A percentile compares a stretch with the other conserved stretches of the same genome.
These are phyloP conservation scores for Seriola dumerili DNA, from an alignment of 2,113 vertebrate species.

Conservation along the genomic window DNA sequence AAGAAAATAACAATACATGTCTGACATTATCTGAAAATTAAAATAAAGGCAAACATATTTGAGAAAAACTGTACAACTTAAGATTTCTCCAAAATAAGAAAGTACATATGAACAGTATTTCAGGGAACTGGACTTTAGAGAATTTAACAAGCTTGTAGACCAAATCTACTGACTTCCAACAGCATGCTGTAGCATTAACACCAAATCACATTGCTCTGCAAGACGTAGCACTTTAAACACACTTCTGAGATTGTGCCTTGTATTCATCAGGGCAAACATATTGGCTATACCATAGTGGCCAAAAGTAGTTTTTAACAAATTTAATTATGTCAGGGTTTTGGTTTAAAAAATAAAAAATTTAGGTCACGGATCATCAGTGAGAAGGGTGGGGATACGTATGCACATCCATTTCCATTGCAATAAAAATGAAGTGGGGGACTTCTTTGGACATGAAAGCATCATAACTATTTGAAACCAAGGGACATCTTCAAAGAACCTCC, in stretches of 20 bases:
- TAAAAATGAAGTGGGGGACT: constrained; percentile 74
- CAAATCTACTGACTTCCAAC: constrained; percentile 73
- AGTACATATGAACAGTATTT: constrained; percentile 77
- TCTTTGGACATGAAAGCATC: constrained; percentile 85
- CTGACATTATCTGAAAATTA: constrained; percentile 91
- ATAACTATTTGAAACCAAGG: constrained; percentile 76
- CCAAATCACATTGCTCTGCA: constrained; percentile 76
- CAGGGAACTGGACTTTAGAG: constrained; percentile 76
- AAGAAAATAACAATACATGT: constrained; percentile 92
- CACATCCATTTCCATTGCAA: constrained; percentile 78
- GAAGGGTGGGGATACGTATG: constrained; percentile 67
- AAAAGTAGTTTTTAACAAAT: constrained; percentile 76
- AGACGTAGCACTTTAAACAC: constrained; percentile 78
- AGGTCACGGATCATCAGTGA: constrained; percentile 61
- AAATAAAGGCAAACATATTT: constrained; percentile 87
- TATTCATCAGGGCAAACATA: constrained; percentile 72
- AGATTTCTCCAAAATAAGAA: constrained; percentile 80
- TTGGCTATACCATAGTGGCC: constrained; percentile 77
- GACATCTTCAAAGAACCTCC: constrained; percentile 81
- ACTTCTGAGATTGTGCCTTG: constrained; percentile 77
- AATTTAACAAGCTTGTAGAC: constrained; percentile 78
- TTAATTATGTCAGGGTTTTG: constrained; percentile 80
- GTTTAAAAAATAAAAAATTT: constrained; percentile 61
- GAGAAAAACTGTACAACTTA: constrained; percentile 93
- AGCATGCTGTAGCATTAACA: constrained; percentile 80